A percentile compares a stretch with the other conserved stretches of the same genome.
These are phyloP conservation scores for Oncopodura yosiiana DNA, from an alignment of 1,140 invertebrate species.

Conservation along the genomic window DNA sequence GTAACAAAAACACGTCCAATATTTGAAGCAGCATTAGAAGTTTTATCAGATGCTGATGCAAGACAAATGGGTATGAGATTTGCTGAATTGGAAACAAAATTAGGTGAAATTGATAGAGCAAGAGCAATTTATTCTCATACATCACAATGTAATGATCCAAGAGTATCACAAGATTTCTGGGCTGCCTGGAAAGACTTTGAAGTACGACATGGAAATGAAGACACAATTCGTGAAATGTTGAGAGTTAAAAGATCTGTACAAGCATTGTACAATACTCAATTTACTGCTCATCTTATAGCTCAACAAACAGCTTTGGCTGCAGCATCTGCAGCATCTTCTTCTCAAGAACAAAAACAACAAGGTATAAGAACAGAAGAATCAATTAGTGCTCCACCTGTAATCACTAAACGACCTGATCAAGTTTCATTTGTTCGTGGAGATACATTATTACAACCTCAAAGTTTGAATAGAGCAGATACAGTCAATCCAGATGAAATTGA, in stretches of 20 bases:
- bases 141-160: slow-evolving; percentile 97
- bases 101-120: slow-evolving; percentile 74
- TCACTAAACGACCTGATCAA: slow-evolving; percentile 44
- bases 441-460: slow-evolving; percentile 63
- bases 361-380: neutral
- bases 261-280: slow-evolving; percentile 89
- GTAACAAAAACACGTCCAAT: slow-evolving; percentile 92
- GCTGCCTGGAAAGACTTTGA: slow-evolving; percentile 99
- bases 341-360: too few relatives aligned
- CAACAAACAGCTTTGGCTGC: slow-evolving; percentile 32
- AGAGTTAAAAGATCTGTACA: slow-evolving; percentile 94
- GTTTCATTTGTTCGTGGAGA: slow-evolving; percentile 77
- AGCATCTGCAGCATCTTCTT: slow-evolving; percentile 44
- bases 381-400: slow-evolving; percentile 1
- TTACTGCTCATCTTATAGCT: slow-evolving; percentile 33
- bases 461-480: slow-evolving; percentile 54
- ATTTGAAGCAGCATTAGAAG: slow-evolving; percentile 96
- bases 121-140: slow-evolving; percentile 95
- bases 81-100: slow-evolving; percentile 93
- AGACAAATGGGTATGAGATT: slow-evolving; percentile 94
- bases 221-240: slow-evolving; percentile 98
- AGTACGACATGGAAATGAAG: slow-evolving; percentile 98
- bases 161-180: slow-evolving; percentile 89
- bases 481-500: slow-evolving; percentile 91
- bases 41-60: slow-evolving; percentile 77